Evolutionary conservation across 2,113 vertebrate species (phyloP).

Genomic region (Pan troglodytes): NHGRI_mPanTro3-v2.1_pri NC_072411.2:79544001-79544500

Average conservation of each 20-base stretch:
- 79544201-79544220: not conserved
- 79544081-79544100: constrained; percentile 12
- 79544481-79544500: constrained; percentile 56
- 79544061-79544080: constrained; percentile 26
- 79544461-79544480: constrained; percentile 37
- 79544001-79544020: not conserved
- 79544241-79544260: constrained; percentile 40
- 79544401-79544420: constrained; percentile 40
- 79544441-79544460: constrained; percentile 33
- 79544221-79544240: constrained; percentile 20
- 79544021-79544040: not conserved
- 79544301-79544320: constrained; percentile 48
- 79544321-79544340: constrained; percentile 54
- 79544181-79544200: constrained; percentile 14
- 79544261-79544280: not conserved
- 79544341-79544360: constrained; percentile 55
- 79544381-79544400: constrained; percentile 52
- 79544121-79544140: constrained; percentile 1
- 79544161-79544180: constrained; percentile 13
- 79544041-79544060: not conserved
- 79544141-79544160: not conserved
- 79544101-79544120: not conserved
- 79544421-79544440: constrained; percentile 31
- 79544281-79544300: constrained; percentile 50
- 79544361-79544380: constrained; percentile 44